phyloP scores from a whole-genome alignment of 2,888 invertebrate genomes.

The Oscheius sp. region DNA sequence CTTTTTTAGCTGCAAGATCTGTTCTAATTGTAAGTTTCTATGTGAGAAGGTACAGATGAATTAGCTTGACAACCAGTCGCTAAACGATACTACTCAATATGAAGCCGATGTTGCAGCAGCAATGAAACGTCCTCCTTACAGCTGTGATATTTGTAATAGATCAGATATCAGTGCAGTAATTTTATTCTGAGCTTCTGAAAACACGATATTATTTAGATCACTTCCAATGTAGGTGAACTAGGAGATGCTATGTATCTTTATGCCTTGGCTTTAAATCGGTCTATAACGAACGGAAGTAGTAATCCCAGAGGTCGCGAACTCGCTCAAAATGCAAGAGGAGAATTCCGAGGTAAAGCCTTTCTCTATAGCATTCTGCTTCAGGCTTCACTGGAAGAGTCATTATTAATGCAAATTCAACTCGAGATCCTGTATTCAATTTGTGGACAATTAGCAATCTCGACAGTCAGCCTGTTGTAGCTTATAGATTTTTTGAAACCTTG shows the following conservation, averaged over 20 bases:
- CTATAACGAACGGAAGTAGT: constrained; percentile 5
- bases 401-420: constrained; percentile 16
- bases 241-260: constrained; percentile 25
- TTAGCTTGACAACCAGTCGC: constrained; percentile 12
- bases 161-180: background rate
- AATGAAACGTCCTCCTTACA: constrained; percentile 6
- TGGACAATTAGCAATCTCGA: constrained; percentile 5
- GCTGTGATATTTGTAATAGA: constrained; percentile 25
- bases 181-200: background rate
- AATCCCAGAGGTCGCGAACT: constrained; percentile 16
- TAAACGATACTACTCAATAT: constrained; percentile 7
- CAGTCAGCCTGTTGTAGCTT: background rate
- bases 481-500: constrained; percentile 2
- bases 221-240: constrained; percentile 21
- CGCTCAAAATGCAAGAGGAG: background rate
- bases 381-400: constrained; percentile 27
- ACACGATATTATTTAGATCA: background rate
- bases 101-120: background rate
- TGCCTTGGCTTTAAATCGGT: constrained; percentile 16
- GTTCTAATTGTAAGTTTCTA: background rate
- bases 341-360: constrained; percentile 20
- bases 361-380: background rate
- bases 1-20: background rate
- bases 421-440: constrained; percentile 1
- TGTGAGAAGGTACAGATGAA: too few relatives aligned